phyloP scores from a whole-genome alignment of 2,113 vertebrate species.

The Sitta europaea region DNA sequence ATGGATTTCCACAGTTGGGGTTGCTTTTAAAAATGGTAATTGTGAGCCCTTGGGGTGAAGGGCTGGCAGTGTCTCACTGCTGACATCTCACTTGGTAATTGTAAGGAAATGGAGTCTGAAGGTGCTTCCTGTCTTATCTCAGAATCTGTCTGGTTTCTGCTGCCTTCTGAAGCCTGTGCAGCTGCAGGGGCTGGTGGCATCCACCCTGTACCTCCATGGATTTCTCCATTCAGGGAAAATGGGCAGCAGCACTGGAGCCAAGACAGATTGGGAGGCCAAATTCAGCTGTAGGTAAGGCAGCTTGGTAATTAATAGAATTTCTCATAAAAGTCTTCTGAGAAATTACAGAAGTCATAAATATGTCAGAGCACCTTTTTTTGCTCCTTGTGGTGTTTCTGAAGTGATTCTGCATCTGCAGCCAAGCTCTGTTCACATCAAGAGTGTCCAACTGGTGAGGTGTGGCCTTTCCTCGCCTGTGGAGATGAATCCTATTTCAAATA shows the following conservation, averaged over 20 bases:
- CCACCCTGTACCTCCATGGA: accelerated
- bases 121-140: not conserved
- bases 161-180: not conserved
- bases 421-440: not conserved
- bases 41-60: not conserved
- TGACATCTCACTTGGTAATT: not conserved
- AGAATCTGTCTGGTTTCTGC: not conserved
- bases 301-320: not conserved
- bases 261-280: not conserved
- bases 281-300: not conserved
- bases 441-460: not conserved
- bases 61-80: not conserved
- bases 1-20: not conserved
- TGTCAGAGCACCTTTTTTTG: not conserved
- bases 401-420: not conserved
- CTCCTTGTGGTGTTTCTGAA: not conserved
- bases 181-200: not conserved
- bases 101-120: not conserved
- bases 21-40: not conserved
- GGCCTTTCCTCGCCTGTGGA: not conserved
- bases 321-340: not conserved
- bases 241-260: not conserved
- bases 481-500: not conserved
- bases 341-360: not conserved
- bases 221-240: not conserved